Conservation (phyloP, 2,797 vertebrate genomes). For the Spizella passerina region DNA sequence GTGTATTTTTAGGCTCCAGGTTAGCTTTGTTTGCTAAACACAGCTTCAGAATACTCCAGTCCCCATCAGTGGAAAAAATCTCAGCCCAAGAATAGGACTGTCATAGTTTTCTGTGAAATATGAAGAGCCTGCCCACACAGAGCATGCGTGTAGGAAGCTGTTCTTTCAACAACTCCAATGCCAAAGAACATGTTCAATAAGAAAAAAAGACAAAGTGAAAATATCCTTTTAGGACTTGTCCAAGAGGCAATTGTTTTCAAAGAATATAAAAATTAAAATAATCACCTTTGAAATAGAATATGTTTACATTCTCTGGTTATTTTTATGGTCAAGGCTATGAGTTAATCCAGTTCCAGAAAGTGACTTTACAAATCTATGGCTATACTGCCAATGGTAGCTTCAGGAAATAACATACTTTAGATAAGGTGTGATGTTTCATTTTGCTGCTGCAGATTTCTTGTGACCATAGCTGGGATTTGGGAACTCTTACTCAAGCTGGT, state of each 20-base stretch:
- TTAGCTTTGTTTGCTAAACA: conserved; percentile 49
- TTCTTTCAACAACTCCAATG: not conserved
- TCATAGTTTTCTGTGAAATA: conserved; percentile 41
- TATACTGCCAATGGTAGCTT: not conserved
- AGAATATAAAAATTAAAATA: not conserved
- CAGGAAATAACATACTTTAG: not conserved
- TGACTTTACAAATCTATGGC: not conserved
- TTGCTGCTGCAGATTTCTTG: not conserved
- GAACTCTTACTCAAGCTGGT: not conserved
- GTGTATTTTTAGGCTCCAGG: not conserved
- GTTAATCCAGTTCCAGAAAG: not conserved
- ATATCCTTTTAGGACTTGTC: not conserved
- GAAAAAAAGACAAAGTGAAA: not conserved
- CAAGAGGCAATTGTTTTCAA: not conserved
- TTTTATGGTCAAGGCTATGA: not conserved
- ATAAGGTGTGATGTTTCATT: not conserved
- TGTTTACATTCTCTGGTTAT: not conserved
- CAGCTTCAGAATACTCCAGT: not conserved
- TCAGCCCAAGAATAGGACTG: conserved; percentile 51
- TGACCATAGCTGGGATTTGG: not conserved
- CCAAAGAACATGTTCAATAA: not conserved
- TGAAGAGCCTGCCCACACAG: conserved; percentile 29
- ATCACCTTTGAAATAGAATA: not conserved
- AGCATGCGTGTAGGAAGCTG: not conserved
- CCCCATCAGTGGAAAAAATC: conserved; percentile 50